These are phyloP conservation scores for Rhineura floridana DNA, from an alignment of 2,113 vertebrate genomes.

Conservation along the genomic window DNA sequence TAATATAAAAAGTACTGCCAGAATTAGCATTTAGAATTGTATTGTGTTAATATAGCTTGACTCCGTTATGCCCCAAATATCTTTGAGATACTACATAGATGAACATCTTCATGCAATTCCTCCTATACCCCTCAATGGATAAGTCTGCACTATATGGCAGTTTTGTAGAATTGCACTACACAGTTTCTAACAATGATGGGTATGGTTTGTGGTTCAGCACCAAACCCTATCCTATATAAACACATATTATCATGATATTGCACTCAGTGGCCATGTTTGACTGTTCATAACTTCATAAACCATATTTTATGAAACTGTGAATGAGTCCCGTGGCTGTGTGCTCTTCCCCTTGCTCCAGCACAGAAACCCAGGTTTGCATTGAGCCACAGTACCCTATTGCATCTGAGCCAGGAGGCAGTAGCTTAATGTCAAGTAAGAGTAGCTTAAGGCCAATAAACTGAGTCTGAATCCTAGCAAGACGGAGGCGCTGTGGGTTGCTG, in stretches of 20 bases:
- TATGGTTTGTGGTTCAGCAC: not conserved
- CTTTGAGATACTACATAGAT: not conserved
- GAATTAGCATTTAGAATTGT: not conserved
- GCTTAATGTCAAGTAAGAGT: not conserved
- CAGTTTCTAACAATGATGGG: not conserved
- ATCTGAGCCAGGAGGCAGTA: not conserved
- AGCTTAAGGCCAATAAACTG: no score
- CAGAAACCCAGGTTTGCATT: no score
- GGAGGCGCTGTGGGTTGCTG: no score
- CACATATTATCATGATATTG: not conserved
- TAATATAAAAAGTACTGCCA: not conserved
- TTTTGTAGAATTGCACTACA: not conserved
- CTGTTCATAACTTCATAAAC: not conserved
- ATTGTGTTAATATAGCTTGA: not conserved
- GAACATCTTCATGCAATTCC: not conserved
- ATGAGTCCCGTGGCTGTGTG: not conserved
- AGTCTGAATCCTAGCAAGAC: no score
- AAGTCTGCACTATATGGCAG: not conserved
- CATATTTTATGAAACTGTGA: not conserved
- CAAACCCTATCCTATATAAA: not conserved
- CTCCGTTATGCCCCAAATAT: not conserved
- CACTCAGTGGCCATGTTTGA: not conserved
- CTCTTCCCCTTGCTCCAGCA: not conserved
- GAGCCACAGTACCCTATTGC: not conserved
- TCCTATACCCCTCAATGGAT: not conserved